Evolutionary conservation across 2,888 invertebrate genomes (phyloP).

Genomic region (Peribatodes rhomboidaria): DNA sequence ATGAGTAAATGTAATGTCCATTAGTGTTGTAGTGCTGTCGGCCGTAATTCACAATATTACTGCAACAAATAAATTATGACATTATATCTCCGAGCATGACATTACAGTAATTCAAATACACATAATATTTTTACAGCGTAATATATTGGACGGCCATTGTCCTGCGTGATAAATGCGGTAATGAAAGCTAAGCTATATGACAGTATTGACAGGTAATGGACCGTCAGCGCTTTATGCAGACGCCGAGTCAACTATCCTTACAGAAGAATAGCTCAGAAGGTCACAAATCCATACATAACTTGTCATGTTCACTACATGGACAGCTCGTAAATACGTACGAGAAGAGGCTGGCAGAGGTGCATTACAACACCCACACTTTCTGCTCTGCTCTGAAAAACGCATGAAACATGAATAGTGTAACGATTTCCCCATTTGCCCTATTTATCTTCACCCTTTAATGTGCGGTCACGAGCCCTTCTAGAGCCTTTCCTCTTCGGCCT

Average conservation of each 20-base stretch:
- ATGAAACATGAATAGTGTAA: too few relatives aligned
- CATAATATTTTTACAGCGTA: slow-evolving; percentile 18
- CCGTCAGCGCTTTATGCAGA: not conserved
- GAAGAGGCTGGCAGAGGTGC: too few relatives aligned
- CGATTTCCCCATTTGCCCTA: too few relatives aligned
- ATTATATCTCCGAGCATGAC: slow-evolving; percentile 10
- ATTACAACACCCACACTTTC: too few relatives aligned
- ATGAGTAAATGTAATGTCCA: slow-evolving; percentile 14
- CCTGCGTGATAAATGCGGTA: slow-evolving; percentile 20
- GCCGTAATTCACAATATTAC: slow-evolving; percentile 6
- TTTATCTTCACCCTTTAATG: too few relatives aligned
- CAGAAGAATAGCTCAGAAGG: not conserved
- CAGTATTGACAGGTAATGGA: slow-evolving; percentile 15
- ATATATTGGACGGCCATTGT: slow-evolving; percentile 18
- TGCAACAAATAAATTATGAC: slow-evolving; percentile 9
- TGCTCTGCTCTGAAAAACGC: too few relatives aligned
- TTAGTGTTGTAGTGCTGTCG: slow-evolving; percentile 22
- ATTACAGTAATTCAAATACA: slow-evolving; percentile 14
- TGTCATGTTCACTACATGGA: not conserved
- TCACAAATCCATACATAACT: not conserved
- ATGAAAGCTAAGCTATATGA: slow-evolving; percentile 19
- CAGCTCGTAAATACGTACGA: too few relatives aligned
- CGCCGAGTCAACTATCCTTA: not conserved
- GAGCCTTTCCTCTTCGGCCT: too few relatives aligned
- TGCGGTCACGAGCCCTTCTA: too few relatives aligned